Conservation (phyloP, 2,888 invertebrate genomes). For the Phytoseiulus persimilis region DNA sequence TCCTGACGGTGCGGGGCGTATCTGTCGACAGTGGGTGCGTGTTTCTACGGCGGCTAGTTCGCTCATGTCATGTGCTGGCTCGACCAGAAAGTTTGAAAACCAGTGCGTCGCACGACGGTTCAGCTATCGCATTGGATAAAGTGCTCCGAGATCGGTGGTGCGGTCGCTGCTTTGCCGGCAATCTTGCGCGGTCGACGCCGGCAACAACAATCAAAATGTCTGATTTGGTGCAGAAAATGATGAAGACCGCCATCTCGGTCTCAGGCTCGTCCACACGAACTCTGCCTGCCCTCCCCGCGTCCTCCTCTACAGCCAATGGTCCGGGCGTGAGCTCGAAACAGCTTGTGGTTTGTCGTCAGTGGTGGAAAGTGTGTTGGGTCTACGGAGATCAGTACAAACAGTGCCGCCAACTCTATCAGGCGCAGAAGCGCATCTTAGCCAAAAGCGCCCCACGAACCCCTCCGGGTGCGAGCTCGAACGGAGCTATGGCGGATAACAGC, state of each 20-base stretch:
- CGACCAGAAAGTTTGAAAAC: neutral
- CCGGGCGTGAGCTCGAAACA: slow-evolving; percentile 40
- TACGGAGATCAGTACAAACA: slow-evolving; percentile 75
- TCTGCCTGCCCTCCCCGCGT: slow-evolving; percentile 23
- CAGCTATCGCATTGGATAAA: neutral
- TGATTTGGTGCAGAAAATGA: slow-evolving; percentile 34
- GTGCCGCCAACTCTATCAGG: slow-evolving; percentile 65
- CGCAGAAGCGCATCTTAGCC: slow-evolving; percentile 37
- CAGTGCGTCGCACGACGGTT: neutral
- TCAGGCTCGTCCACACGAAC: slow-evolving; percentile 38
- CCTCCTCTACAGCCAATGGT: neutral
- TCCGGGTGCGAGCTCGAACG: slow-evolving; percentile 12
- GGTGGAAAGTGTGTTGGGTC: slow-evolving; percentile 84
- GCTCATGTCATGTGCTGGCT: neutral
- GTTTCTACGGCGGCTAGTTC: neutral
- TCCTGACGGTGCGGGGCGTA: slow-evolving; percentile 32
- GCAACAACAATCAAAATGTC: neutral
- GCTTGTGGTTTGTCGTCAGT: slow-evolving; percentile 54
- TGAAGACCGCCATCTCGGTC: slow-evolving; percentile 36
- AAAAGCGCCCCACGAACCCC: neutral
- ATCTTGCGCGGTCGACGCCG: neutral
- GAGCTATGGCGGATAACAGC: neutral
- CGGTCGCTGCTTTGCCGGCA: neutral
- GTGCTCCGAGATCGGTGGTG: neutral
- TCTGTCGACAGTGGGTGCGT: neutral